Evolutionary conservation across 2,888 invertebrate genomes (phyloP).

Genomic region (Macaria liturata): DNA sequence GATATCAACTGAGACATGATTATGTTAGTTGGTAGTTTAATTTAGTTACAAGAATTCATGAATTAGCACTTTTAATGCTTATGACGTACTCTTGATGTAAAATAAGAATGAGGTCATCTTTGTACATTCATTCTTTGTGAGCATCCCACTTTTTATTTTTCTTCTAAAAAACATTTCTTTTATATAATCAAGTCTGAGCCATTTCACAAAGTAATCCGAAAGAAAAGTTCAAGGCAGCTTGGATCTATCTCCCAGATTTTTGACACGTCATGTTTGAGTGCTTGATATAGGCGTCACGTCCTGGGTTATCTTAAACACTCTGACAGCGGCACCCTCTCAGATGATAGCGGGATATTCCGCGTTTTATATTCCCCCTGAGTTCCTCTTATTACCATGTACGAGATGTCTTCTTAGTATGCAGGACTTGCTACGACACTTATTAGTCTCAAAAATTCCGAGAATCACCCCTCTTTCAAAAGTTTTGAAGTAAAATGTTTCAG

Average conservation of each 20-base stretch:
- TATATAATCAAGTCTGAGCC: neutral
- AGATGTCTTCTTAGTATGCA: conserved; percentile 76
- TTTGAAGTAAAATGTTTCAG: conserved; percentile 64
- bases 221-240: conserved; percentile 9
- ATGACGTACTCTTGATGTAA: too few species aligned
- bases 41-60: too few species aligned
- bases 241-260: conserved; percentile 40
- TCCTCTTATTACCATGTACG: conserved; percentile 71
- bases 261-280: conserved; percentile 50
- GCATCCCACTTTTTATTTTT: too few species aligned
- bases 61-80: too few species aligned
- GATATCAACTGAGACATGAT: too few species aligned
- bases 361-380: conserved; percentile 76
- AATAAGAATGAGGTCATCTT: too few species aligned
- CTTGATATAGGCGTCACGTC: conserved; percentile 63
- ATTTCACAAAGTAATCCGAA: neutral
- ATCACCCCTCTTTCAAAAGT: conserved; percentile 61
- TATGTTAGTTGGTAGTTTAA: too few species aligned
- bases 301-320: conserved; percentile 59
- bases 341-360: conserved; percentile 63
- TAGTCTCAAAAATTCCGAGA: conserved; percentile 79
- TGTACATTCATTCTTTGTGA: too few species aligned
- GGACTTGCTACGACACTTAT: conserved; percentile 72
- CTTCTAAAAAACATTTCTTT: too few species aligned
- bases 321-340: conserved; percentile 58